Percentiles rank a stretch among this genome's conserved stretches.
phyloP scores from a whole-genome alignment of 2,888 invertebrate species.

The Polyploca ridens region DNA sequence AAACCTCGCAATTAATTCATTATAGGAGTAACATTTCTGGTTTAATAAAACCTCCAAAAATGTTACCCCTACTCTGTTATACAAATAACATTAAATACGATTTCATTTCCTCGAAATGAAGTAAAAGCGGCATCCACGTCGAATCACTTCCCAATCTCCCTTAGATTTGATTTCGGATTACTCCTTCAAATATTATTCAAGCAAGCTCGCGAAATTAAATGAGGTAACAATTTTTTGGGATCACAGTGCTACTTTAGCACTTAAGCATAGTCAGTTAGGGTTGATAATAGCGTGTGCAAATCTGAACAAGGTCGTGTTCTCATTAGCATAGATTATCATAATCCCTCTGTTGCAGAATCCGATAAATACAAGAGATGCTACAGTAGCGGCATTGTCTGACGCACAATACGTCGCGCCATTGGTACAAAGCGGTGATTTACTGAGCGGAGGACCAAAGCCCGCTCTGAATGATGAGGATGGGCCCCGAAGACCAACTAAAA shows the following conservation, averaged over 20 bases:
- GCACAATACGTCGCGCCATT: conserved; percentile 97
- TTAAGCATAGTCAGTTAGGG: neutral
- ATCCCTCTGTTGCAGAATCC: conserved; percentile 87
- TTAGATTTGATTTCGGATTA: conserved; percentile 37
- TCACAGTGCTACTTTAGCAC: neutral
- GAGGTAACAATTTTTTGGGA: conserved; percentile 20
- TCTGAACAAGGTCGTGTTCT: conserved; percentile 11
- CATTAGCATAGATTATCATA: conserved; percentile 27
- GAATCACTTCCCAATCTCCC: conserved; percentile 26
- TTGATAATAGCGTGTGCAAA: neutral
- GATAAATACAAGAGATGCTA: conserved; percentile 94
- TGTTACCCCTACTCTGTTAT: conserved; percentile 1
- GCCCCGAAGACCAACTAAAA: conserved; percentile 87
- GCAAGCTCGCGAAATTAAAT: conserved; percentile 29
- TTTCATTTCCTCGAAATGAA: conserved; percentile 15
- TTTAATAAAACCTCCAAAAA: neutral
- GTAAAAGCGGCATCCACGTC: conserved; percentile 21
- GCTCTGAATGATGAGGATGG: conserved; percentile 80
- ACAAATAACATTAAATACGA: conserved; percentile 1
- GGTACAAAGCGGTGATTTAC: conserved; percentile 92
- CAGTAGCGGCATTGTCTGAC: conserved; percentile 96
- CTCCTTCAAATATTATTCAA: conserved; percentile 30
- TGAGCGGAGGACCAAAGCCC: conserved; percentile 88
- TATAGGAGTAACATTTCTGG: too few species aligned
- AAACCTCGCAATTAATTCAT: neutral